Conservation (phyloP, 2,113 vertebrate species). For the Nymphicus hollandicus region DNA sequence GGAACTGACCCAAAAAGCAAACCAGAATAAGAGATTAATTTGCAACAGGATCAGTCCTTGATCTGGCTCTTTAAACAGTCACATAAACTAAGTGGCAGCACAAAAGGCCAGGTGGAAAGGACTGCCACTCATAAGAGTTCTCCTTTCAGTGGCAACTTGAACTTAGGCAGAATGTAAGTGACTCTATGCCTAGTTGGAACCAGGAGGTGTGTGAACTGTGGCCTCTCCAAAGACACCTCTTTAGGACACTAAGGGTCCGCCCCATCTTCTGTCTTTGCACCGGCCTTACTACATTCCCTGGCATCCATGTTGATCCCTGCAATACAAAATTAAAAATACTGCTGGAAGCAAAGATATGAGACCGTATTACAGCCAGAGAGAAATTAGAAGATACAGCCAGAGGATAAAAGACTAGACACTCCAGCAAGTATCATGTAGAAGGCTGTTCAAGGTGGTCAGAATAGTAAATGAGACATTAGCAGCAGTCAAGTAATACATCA, state of each 20-base stretch:
- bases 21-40: not conserved
- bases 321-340: not conserved
- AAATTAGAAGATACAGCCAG: not conserved
- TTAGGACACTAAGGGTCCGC: not conserved
- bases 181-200: not conserved
- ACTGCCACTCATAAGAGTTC: not conserved
- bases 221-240: not conserved
- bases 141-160: not conserved
- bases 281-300: not conserved
- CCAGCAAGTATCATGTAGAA: not conserved
- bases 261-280: not conserved
- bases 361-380: not conserved
- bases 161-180: not conserved
- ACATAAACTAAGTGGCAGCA: not conserved
- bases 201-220: not conserved
- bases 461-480: conserved; percentile 19
- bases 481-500: conserved; percentile 24
- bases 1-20: not conserved
- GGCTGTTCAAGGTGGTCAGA: conserved; percentile 24
- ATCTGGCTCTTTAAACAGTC: not conserved
- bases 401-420: not conserved
- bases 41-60: not conserved
- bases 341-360: not conserved
- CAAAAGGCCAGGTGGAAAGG: not conserved
- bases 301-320: not conserved